These are phyloP conservation scores for Tinamus major DNA, from an alignment of 2,797 vertebrate species.

Conservation along the genomic window DNA sequence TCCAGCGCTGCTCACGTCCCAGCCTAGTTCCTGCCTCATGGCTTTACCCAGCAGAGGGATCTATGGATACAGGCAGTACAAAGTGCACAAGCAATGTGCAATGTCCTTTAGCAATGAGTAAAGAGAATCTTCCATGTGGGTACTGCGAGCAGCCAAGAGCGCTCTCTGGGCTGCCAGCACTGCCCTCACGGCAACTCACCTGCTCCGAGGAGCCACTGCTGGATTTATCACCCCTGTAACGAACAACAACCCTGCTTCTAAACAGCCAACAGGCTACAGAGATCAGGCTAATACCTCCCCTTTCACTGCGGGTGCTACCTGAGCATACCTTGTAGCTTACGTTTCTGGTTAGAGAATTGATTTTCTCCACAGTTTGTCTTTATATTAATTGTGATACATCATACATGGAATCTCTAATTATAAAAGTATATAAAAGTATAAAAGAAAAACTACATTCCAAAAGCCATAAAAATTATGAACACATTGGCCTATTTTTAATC, in stretches of 20 bases:
- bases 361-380: not conserved
- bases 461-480: not conserved
- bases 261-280: not conserved
- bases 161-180: not conserved
- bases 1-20: not conserved
- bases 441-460: not conserved
- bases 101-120: not conserved
- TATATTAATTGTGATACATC: not conserved
- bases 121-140: not conserved
- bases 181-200: not conserved
- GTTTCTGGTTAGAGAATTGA: not conserved
- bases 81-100: not conserved
- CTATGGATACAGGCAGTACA: fast-evolving
- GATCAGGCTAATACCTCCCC: not conserved
- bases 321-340: not conserved
- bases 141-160: not conserved
- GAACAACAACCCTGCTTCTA: not conserved
- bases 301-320: not conserved
- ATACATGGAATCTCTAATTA: not conserved
- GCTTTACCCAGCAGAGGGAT: not conserved
- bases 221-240: not conserved
- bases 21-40: not conserved
- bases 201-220: not conserved
- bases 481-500: not conserved
- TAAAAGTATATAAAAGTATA: too few species aligned